Conservation (phyloP, 1,140 invertebrate genomes). For the Drosophila arawakana region DNA sequence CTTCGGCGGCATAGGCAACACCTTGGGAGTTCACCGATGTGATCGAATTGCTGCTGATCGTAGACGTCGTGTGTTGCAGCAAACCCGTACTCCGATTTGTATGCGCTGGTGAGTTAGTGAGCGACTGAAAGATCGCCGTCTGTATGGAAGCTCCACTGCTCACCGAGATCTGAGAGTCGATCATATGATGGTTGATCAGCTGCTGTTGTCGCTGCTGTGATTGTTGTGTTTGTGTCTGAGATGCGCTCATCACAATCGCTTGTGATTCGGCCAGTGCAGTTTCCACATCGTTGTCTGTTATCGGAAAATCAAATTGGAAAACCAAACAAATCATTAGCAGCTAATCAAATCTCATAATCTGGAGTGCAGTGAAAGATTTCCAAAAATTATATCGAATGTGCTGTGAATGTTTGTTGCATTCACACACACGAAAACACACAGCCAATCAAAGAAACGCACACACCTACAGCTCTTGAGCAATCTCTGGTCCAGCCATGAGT, state of each 20-base stretch:
- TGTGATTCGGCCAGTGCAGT: conserved; percentile 62
- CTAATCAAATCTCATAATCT: conserved; percentile 10
- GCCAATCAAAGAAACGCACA: not conserved
- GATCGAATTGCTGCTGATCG: conserved; percentile 60
- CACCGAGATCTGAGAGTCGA: conserved; percentile 77
- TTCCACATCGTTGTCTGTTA: conserved; percentile 68
- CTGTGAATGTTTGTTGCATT: conserved; percentile 5
- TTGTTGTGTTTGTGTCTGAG: conserved; percentile 48
- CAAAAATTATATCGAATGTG: conserved; percentile 8
- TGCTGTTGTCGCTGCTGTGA: conserved; percentile 60
- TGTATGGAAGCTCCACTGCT: conserved; percentile 77
- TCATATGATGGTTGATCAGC: conserved; percentile 66
- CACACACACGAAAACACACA: conserved; percentile 1
- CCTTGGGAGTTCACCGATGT: conserved; percentile 55
- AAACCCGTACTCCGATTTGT: conserved; percentile 33
- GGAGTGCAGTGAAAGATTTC: conserved; percentile 1
- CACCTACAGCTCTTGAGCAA: not conserved
- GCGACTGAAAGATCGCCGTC: conserved; percentile 72
- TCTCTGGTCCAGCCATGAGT: not conserved
- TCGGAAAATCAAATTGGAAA: conserved; percentile 4
- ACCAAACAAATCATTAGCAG: conserved; percentile 18
- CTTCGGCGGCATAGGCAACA: conserved; percentile 62
- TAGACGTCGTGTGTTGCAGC: conserved; percentile 53
- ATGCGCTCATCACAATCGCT: conserved; percentile 59
- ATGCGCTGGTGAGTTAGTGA: conserved; percentile 62